Base-by-base conservation (phyloP, 2,888 invertebrate genomes). In the Oscheius sp. region DNA sequence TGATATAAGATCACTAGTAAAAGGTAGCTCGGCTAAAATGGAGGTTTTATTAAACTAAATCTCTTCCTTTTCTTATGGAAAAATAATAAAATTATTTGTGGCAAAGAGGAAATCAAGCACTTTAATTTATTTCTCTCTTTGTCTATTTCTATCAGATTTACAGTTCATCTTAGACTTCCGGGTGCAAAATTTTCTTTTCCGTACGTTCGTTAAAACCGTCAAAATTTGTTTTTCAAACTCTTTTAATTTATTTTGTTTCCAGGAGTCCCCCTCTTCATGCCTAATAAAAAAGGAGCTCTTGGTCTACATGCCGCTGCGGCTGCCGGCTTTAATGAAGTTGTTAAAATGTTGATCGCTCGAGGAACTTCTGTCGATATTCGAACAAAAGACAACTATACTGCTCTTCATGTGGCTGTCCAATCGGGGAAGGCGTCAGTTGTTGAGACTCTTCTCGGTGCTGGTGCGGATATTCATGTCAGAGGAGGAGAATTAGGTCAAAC, bases 371-470 rank as follows among this genome's bases (percentile, higher is more conserved):
- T 97, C 0, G 95, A 96, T 86, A 92, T 94, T 47, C 92, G 92
- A 38, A 96, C 95, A 8, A 95, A 94, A 94, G 95, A 97, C 85
- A 95, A 95, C 87, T 95, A 94, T 88, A 98, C 98, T 36, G 96
- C 98, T 0, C 89, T 98, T 0, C 97, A 98, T 86, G 93, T 97
- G 84, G 97, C 97, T 3, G 97, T 97, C 1, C 87, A 88, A 71
- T 85, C 86, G 51, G 87, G 87, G 61, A 87, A 88, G 69, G 80
- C 86, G 0, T 80, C 81, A 5, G 84, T 84, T 0, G 84, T 84
- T 0, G 84, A 84, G 65, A 83, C 84, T 2, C 89, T 98, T 64
- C 89, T 97, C 2, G 98, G 97, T 0, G 95, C 93, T 86, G 98
- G 98, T 22, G 97, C 97, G 1, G 94, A 95, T 86, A 95, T 98